Base-by-base conservation (phyloP, 2,113 vertebrate genomes). In the Microtus oregoni region DNA sequence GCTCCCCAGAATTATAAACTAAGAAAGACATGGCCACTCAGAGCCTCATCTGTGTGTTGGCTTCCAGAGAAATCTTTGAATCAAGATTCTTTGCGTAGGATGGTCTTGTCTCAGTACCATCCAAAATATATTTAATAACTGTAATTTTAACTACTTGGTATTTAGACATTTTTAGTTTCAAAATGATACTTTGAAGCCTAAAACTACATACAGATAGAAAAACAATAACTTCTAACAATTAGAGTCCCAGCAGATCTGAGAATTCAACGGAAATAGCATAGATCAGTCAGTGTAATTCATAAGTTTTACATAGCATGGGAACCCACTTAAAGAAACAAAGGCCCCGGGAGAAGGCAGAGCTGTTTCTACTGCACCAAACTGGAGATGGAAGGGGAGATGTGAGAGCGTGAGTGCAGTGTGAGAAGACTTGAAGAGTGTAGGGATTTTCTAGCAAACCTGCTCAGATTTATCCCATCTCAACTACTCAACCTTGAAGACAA, bases 151-250 rank as follows among this genome's bases (percentile, higher is more conserved):
- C 30, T 73, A 22, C 13, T 68, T 73, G 92, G 89, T 73, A 82
- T 20, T 87, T 83, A 11, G 17, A 89, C 73, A 32, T 22, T 75
- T 89, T 85, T 76, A 76, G 52, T 26, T 68, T 68, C 12, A 78
- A 52, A 83, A 92, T 88, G 65, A 11, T 81, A 63, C 41, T 68
- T 81, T 65, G 47, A 96, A 94, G 30, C 35, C 73, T 73, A 89
- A 89, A 89, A 73, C 38, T 50, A 6, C 10, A 44, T 32, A 47
- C 19, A 13, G 12, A 32, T 5, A 50, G 2, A 58, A 86, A n/a
- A 91, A 38, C 7, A 28, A 2, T 22, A 47, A 22, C 7, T 58
- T 30, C 38, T 41, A 68, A 19, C 10, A 30, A 38, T 41, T n/a
- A 61, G 38, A 35, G 22, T 78, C 10, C 22, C 24, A 65, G 30